phyloP scores from a whole-genome alignment of 2,888 invertebrate species.

The Dryobota labecula region DNA sequence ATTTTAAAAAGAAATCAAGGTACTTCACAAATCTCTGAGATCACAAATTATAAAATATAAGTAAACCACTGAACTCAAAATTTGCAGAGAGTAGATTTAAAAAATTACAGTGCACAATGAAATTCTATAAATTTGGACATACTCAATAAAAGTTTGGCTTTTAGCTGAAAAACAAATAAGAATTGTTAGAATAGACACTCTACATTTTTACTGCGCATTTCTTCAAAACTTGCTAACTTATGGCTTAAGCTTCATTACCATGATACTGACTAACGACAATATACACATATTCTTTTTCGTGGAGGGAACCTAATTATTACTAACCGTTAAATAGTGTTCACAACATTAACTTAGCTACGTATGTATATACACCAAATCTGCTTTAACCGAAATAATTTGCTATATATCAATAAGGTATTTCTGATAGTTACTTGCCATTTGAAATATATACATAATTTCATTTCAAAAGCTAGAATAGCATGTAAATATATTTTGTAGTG shows the following conservation, averaged over 20 bases:
- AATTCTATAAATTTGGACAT: background rate
- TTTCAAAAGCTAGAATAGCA: constrained; percentile 46
- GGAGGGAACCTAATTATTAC: constrained; percentile 55
- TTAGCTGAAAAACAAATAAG: constrained; percentile 9
- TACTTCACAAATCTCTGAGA: constrained; percentile 4
- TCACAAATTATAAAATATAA: constrained; percentile 10
- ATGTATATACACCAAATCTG: constrained; percentile 67
- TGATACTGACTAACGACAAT: constrained; percentile 53
- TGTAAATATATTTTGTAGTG: constrained; percentile 45
- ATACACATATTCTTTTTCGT: constrained; percentile 53
- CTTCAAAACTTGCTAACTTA: constrained; percentile 60
- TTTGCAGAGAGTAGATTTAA: background rate
- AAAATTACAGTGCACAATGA: background rate
- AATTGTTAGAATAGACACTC: constrained; percentile 39
- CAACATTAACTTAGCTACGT: constrained; percentile 53
- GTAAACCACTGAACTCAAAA: constrained; percentile 14
- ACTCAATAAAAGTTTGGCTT: constrained; percentile 4
- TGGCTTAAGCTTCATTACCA: constrained; percentile 69
- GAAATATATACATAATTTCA: constrained; percentile 39
- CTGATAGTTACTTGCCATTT: constrained; percentile 37
- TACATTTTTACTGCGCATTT: constrained; percentile 53
- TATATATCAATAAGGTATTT: constrained; percentile 55
- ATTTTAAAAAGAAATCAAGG: background rate
- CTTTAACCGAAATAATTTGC: constrained; percentile 56
- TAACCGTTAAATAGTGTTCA: constrained; percentile 57